Base-by-base conservation (phyloP, 2,113 vertebrate species). In the Emydura subglobosa region DNA sequence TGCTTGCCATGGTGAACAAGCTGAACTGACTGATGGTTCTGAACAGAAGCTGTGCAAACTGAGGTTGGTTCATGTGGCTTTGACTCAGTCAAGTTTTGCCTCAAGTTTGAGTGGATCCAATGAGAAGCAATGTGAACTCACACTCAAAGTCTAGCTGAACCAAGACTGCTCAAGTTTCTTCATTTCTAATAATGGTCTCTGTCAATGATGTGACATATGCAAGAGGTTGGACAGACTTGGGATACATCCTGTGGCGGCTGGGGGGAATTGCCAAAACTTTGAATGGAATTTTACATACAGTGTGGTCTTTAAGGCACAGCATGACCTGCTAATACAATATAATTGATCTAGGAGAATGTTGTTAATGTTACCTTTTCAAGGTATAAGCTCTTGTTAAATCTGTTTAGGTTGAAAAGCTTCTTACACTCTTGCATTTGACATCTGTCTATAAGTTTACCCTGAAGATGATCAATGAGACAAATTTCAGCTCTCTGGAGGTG, bases 261-360 rank as follows among this genome's bases (percentile, higher is more conserved):
- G 57, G 83, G 80, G 5, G 5, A 61, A 54, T 14, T 25, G 39
- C 13, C 47, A 78, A 29, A 24, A 78, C 74, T 76, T 44, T 78
- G 61, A 94, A 89, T 0, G 1, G 2, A 1, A 51, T 42, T 86
- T 95, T 87, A 89, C 31, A 34, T 8, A 92, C 0, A 0, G 5
- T 1, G 13, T 61, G 22, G 44, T 88, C 61, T 93, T 81, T 91
- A 95, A 95, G 83, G 92, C 92, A 96, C 68, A 94, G 42, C 47
- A 74, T 50, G 19, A 91, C 76, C 61, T 34, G 39, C 65, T 88
- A 91, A 89, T 79, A 88, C 2, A 82, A 81, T 90, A 90, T 2
- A 89, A 86, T 0, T 39, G 0, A 82, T 90, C 87, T 88, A 74
- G 86, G 79, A 95, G 7, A 27, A 82, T 31, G 82, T 47, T 83